Base-by-base conservation (phyloP, 2,113 vertebrate species). In the Holacanthus passer region DNA sequence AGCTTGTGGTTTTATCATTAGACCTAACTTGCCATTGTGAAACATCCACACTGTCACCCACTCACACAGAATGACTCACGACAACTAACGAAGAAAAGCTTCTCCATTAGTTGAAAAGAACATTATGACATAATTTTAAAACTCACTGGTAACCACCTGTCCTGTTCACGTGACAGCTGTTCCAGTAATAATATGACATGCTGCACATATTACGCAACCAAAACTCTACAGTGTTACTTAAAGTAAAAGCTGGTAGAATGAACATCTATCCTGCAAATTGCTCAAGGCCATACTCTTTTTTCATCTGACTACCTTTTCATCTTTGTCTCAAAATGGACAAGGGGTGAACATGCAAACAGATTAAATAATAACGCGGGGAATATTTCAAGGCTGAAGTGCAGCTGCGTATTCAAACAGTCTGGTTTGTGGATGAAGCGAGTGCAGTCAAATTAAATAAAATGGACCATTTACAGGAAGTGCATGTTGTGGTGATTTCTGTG, bases 1-100 rank as follows among this genome's bases (percentile, higher is more conserved):
- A 69, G 6, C 68, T n/a, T 81, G 43, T 86, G 22, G 29, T 79
- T 86, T 85, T 45, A 55, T 72, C 69, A 70, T 73, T 43, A 71
- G 16, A 19, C 45, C 62, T 50, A 17, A 24, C 1, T 45, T 39
- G 29, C 4, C 19, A 22, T 73, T 63, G 62, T 58, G 74, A 74
- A 78, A 74, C 47, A 41, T 43, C 56, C 50, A 17, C 24, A 27
- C 17, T 37, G 69, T 79, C 53, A 67, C 81, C 64, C 48, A 74
- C 83, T 56, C 71, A 37, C 2, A 37, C 20, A 27, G 68, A 67
- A 39, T 81, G 77, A 85, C 39, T 83, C 77, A 85, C 32, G 39
- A 66, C 73, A 53, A 19, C 55, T 52, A 66, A 80, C 55, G 59
- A 63, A 64, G 39, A 59, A 55, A 55, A 39, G n/a, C 31, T 39